A percentile compares a stretch with the other conserved stretches of the same genome.
phyloP scores from a whole-genome alignment of 2,888 invertebrate species.

The Bombylius discolor region DNA sequence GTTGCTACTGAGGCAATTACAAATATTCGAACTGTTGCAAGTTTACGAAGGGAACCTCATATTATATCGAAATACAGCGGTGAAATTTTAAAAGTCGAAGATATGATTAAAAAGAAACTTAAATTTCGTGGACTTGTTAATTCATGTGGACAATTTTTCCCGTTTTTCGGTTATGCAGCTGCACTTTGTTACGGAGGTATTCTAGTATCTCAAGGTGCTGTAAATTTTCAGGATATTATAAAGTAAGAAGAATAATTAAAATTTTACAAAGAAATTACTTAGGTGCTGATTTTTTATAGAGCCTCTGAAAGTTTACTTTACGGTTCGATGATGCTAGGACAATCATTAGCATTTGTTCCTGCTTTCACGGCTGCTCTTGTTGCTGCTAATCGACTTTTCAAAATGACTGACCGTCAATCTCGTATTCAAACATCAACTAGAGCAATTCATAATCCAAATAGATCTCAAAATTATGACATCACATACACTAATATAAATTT shows the following conservation, averaged over 20 bases:
- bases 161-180: conserved; percentile 57
- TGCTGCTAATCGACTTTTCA: conserved; percentile 54
- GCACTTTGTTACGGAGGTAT: conserved; percentile 59
- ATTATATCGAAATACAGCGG: conserved; percentile 45
- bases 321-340: conserved; percentile 64
- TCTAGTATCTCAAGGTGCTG: conserved; percentile 46
- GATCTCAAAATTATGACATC: conserved; percentile 15
- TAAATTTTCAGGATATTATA: conserved; percentile 53
- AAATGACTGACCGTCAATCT: conserved; percentile 47
- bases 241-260: conserved; percentile 39
- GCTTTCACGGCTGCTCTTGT: conserved; percentile 58
- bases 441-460: background rate
- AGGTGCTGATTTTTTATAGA: conserved; percentile 33
- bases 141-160: conserved; percentile 54
- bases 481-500: conserved; percentile 54
- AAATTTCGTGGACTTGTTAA: conserved; percentile 54
- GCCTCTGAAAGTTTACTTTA: conserved; percentile 62
- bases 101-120: conserved; percentile 39
- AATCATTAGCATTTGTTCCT: conserved; percentile 61
- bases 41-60: conserved; percentile 45
- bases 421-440: conserved; percentile 38
- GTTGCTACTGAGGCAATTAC: conserved; percentile 61
- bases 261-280: background rate
- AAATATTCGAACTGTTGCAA: conserved; percentile 56
- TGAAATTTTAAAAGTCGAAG: conserved; percentile 40